phyloP scores from a whole-genome alignment of 2,888 invertebrate species.

The Pandemis corylana region DNA sequence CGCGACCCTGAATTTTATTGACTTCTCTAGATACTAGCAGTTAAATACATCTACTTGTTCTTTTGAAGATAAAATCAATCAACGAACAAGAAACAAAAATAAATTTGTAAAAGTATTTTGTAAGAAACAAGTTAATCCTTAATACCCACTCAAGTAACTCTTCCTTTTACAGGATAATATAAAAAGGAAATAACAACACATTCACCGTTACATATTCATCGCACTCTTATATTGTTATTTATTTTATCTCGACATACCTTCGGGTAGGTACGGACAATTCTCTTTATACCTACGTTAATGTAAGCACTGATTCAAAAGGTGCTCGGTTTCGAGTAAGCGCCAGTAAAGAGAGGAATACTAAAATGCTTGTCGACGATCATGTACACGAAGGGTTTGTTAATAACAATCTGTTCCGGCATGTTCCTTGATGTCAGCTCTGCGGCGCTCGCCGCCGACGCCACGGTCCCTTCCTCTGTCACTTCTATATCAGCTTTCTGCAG shows the following conservation, averaged over 20 bases:
- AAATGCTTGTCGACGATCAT: constrained; percentile 69
- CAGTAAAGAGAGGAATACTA: constrained; percentile 67
- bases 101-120: too few relatives aligned
- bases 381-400: constrained; percentile 72
- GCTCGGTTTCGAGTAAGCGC: constrained; percentile 73
- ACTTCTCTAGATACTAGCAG: too few relatives aligned
- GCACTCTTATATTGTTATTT: not conserved
- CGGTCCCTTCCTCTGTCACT: constrained; percentile 72
- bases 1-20: not conserved
- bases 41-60: too few relatives aligned
- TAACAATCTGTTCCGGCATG: constrained; percentile 56
- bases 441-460: constrained; percentile 59
- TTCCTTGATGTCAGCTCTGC: constrained; percentile 55
- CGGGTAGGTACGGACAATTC: not conserved
- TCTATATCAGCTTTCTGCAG: constrained; percentile 75
- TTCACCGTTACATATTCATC: too few relatives aligned
- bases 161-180: too few relatives aligned
- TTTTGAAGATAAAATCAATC: too few relatives aligned
- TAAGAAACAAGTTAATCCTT: too few relatives aligned
- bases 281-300: not conserved
- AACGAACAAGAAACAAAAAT: too few relatives aligned
- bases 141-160: too few relatives aligned
- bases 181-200: too few relatives aligned
- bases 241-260: not conserved
- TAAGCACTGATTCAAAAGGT: constrained; percentile 50